Evolutionary conservation across 1,140 invertebrate genomes (phyloP), one percentile per base, ranked within the genome.

Genomic region (Euwallacea similis): DNA sequence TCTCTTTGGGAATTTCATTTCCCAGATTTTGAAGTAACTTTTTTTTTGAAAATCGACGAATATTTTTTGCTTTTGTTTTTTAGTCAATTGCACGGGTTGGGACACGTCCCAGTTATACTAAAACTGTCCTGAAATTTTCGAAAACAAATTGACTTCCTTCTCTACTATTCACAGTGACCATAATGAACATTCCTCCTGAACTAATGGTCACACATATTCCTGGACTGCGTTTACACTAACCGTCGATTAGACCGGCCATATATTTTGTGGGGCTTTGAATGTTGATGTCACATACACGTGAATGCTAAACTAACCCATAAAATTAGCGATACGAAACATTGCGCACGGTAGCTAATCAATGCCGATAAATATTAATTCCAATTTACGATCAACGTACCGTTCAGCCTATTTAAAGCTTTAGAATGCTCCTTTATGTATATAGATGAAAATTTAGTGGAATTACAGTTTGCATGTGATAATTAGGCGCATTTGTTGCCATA

Each of bases 291-390:
- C 63, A 63, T 65, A 41, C 50, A 65, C 63, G 63, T 65, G 54
- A 65, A 65, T 65, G 63, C 21, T 65, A 63, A 63, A 63, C 42
- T 44, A 65, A 54, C 47, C 63, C 50, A 65, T 65, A 65, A 65
- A 65, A 65, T 65, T 65, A 33, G 47, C n/a, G 63, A 65, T 65
- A 54, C 46, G 50, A n/a, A 65, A 54, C 63, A 54, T 65, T 65
- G 47, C 7, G 11, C 11, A 13, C 63, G 46, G 7, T 53, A 54
- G 16, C 63, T 54, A 54, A 65, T 65, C 50, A 54, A 41, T 65
- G 42, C 50, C 63, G 50, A 65, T 65, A 65, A 65, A 54, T 65
- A 65, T 65, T 65, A 61, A 61, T 43, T 63, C 61, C 43, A 47
- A 63, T 63, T 63, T 63, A 63, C 61, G 61, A 7, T 11, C 42